A percentile compares a stretch with the other conserved stretches of the same genome.
Evolutionary conservation across 2,113 vertebrate genomes (phyloP).

Genomic region (Gallinago undulata): DNA sequence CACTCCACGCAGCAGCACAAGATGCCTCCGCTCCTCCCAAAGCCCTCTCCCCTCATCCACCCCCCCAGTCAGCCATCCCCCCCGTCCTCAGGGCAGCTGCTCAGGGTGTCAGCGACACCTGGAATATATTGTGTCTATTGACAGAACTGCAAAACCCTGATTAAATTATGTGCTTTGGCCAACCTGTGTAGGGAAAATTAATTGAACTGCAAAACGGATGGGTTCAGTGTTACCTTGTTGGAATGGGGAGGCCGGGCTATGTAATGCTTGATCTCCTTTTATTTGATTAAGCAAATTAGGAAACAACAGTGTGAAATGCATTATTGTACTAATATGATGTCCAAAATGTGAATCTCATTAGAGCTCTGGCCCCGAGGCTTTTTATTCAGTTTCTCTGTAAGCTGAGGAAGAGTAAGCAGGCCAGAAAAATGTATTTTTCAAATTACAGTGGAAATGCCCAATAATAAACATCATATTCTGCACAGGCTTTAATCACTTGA

Average conservation of each 20-base stretch:
- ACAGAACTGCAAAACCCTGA: background rate
- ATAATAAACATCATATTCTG: background rate
- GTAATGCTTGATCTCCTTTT: conserved; percentile 53
- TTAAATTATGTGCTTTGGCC: conserved; percentile 35
- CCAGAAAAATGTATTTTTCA: background rate
- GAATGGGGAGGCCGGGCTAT: background rate
- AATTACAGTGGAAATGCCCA: background rate
- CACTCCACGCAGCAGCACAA: fast-evolving
- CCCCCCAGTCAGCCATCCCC: background rate
- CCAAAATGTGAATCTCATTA: conserved; percentile 51
- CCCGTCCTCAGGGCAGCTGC: background rate
- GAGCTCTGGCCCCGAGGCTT: background rate
- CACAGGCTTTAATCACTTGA: background rate
- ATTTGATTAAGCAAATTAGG: conserved; percentile 61
- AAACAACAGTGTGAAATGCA: conserved; percentile 62
- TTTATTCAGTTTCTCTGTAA: background rate
- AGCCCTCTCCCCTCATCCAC: fast-evolving
- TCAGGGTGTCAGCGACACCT: background rate
- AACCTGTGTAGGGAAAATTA: conserved; percentile 32
- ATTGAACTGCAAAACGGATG: conserved; percentile 21
- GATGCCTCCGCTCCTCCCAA: background rate
- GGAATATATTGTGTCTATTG: background rate
- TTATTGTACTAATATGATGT: conserved; percentile 18
- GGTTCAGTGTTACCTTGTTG: conserved; percentile 16
- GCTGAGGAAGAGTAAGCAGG: background rate